Evolutionary conservation across 2,113 vertebrate genomes (phyloP).

Genomic region (Arothron firmamentum): DNA sequence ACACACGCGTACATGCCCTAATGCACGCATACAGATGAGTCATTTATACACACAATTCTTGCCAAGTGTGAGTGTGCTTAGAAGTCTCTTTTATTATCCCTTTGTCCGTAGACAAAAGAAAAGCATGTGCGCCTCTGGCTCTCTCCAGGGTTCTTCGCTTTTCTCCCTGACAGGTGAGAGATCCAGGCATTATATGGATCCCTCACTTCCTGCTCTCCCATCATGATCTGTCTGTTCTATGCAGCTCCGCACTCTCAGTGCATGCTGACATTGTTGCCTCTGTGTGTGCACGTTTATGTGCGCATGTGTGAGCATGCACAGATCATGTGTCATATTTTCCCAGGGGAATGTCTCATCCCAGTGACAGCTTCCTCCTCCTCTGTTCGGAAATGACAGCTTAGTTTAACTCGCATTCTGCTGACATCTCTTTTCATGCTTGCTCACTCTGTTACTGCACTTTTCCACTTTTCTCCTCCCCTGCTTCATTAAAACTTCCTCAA

Average conservation of each 20-base stretch:
- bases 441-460: constrained; percentile 4
- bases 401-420: constrained; percentile 32
- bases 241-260: background rate
- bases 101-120: no score
- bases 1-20: constrained; percentile 6
- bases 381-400: constrained; percentile 50
- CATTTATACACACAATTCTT: no score
- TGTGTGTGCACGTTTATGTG: constrained; percentile 4
- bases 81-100: no score
- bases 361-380: constrained; percentile 42
- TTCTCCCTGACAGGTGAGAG: no score
- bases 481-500: background rate
- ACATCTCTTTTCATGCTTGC: constrained; percentile 26
- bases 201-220: background rate
- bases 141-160: no score
- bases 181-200: no score
- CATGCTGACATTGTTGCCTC: constrained; percentile 3
- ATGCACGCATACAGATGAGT: background rate
- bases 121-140: no score
- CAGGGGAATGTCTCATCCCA: constrained; percentile 33
- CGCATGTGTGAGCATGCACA: constrained; percentile 19
- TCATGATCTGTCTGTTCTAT: constrained; percentile 27
- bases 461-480: constrained; percentile 18
- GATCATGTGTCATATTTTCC: constrained; percentile 42
- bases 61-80: background rate